Evolutionary conservation across 2,113 vertebrate genomes (phyloP), one percentile per base, ranked within the genome.

Genomic region (Vidua chalybeata): DNA sequence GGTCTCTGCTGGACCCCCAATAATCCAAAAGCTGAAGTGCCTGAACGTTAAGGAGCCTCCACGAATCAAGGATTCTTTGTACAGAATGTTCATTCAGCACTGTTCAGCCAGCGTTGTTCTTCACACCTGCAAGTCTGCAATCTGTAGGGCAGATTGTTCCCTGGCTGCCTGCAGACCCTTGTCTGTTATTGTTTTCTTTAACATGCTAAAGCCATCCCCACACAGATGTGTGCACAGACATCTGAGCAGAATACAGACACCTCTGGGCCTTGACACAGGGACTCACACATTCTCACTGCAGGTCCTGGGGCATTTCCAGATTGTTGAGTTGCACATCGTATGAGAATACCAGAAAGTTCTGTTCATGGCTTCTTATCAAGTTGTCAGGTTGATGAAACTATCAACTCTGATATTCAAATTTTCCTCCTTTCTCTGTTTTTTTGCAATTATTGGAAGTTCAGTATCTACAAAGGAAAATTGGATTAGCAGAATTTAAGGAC

Each of bases 1-100:
- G 55, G 43, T 67, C 39, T 71, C 39, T 35, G 15, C 43, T 1
- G 1, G n/a, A 13, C 54, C 54, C 54, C 8, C 0, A 1, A 2
- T 13, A 30, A 49, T 27, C 45, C 31, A n/a, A 28, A 66, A 35
- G 13, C n/a, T 45, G 20, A 41, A 63, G 54, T 79, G 61, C 35
- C 45, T 43, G 39, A 79, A 16, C 33, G 15, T 48, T 10, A 31
- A 63, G n/a, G n/a, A 56, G 15, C 46, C 43, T 54, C 30, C 15
- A 2, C 10, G 24, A 59, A 24, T 55, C 39, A 43, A 55, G 56
- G 64, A 15, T 30, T 68, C 45, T 52, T 52, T 83, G 31, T 76
- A 27, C 13, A 26, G 43, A 43, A 31, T 17, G 5, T 37, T 82
- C 35, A 9, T 43, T 63, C 7, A 7, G 30, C 14, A 15, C n/a